Evolutionary conservation across 2,888 invertebrate species (phyloP), one percentile per base, ranked within the genome.

Genomic region (Yponomeuta cagnagella): DNA sequence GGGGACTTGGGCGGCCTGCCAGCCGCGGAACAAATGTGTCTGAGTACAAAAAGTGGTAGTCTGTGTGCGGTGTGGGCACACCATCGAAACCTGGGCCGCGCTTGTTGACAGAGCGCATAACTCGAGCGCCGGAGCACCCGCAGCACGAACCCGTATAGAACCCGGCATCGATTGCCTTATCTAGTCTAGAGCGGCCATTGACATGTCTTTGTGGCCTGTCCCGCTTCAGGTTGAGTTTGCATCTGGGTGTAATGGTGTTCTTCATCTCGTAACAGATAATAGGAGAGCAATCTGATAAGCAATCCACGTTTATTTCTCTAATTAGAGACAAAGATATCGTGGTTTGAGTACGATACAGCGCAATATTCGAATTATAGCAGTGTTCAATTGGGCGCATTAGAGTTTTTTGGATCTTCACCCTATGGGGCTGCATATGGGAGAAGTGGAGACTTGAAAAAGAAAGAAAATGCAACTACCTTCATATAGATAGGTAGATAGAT

Each of bases 81-180:
- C 58, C 10, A n/a, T 63, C 3, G 23, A 30, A 58, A n/a, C 67
- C 37, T 33, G 68, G 80, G 79, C 80, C 84, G 79, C 77, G 76
- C 77, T 73, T 91, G 89, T 90, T 92, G 91, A 91, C 90, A 90
- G 80, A 88, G 83, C 87, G 89, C 90, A 92, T 90, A 91, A 85
- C 86, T 86, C 81, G 52, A 12, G 78, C 31, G 58, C 31, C 10
- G 15, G n/a, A 6, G 65, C 65, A 30, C 65, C 30, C 65, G 12
- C 15, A 58, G 52, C 12, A 12, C 3, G 52, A 15, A 12, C 12
- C 52, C 52, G 15, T 15, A 58, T 58, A 43, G 43, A 43, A 43
- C 43, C 0, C 43, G 43, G 43, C 43, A 43, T 43, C 43, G 43
- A 43, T 43, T 43, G 43, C 43, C 33, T 33, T 43, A 43, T 43